These are phyloP conservation scores for Ictalurus furcatus DNA, from an alignment of 2,113 vertebrate species.

Conservation along the genomic window DNA sequence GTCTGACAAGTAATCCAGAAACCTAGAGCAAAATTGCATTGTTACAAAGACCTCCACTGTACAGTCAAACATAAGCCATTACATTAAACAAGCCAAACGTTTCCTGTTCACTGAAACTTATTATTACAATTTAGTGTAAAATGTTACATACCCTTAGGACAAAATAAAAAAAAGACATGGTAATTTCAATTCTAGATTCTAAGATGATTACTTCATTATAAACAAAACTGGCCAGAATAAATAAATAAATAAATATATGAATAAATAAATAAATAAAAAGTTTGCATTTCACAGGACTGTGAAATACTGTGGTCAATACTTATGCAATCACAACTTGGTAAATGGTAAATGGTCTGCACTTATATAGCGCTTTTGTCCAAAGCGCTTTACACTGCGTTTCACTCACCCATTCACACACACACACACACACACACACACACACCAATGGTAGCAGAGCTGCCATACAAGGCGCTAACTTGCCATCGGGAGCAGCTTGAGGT, in stretches of 20 bases:
- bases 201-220: background rate
- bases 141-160: background rate
- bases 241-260: background rate
- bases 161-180: background rate
- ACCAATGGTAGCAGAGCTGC: no score
- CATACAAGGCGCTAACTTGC: no score
- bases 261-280: background rate
- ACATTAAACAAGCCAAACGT: background rate
- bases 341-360: no score
- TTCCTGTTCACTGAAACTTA: background rate
- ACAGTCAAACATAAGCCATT: background rate
- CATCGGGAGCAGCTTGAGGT: no score
- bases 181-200: background rate
- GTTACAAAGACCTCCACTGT: background rate
- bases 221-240: background rate
- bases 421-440: no score
- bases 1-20: constrained; percentile 96
- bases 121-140: background rate
- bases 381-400: no score
- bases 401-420: no score
- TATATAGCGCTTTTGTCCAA: no score
- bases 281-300: background rate
- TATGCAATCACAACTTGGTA: background rate
- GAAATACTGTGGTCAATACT: background rate
- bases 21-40: constrained; percentile 70